These are phyloP conservation scores for Campoplex capitator DNA, from an alignment of 2,888 invertebrate species.

Conservation along the genomic window DNA sequence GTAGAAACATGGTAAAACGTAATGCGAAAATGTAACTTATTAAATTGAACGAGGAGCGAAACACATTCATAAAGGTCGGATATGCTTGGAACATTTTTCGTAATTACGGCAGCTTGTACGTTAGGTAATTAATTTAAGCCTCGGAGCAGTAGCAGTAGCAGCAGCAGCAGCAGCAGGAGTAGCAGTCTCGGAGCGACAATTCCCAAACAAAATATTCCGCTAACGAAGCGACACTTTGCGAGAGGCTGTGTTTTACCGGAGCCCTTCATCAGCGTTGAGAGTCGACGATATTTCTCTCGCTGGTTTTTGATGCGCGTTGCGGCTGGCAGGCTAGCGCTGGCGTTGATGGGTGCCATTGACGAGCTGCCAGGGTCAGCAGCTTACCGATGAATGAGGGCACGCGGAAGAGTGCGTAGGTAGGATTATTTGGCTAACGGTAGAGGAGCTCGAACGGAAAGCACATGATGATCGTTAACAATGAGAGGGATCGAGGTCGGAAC, in stretches of 20 bases:
- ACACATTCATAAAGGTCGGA: background rate
- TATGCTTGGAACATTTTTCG: conserved; percentile 10
- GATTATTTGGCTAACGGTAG: conserved; percentile 37
- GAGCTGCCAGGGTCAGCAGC: conserved; percentile 47
- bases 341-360: conserved; percentile 45
- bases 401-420: conserved; percentile 43
- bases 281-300: conserved; percentile 27
- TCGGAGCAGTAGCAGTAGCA: too few relatives aligned
- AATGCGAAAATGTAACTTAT: background rate
- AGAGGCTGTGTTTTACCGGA: conserved; percentile 18
- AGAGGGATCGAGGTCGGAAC: conserved; percentile 35
- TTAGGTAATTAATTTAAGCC: conserved; percentile 3
- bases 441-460: conserved; percentile 37
- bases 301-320: conserved; percentile 26
- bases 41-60: conserved; percentile 3
- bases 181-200: background rate
- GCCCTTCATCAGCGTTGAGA: conserved; percentile 25
- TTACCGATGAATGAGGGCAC: conserved; percentile 39
- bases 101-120: conserved; percentile 3
- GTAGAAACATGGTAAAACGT: background rate
- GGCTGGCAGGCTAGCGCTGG: conserved; percentile 31
- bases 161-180: too few relatives aligned
- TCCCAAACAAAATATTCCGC: conserved; percentile 24
- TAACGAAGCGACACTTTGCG: conserved; percentile 13
- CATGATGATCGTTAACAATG: conserved; percentile 57